Evolutionary conservation across 2,888 invertebrate species (phyloP).

Genomic region (Andrena flavipes): DNA sequence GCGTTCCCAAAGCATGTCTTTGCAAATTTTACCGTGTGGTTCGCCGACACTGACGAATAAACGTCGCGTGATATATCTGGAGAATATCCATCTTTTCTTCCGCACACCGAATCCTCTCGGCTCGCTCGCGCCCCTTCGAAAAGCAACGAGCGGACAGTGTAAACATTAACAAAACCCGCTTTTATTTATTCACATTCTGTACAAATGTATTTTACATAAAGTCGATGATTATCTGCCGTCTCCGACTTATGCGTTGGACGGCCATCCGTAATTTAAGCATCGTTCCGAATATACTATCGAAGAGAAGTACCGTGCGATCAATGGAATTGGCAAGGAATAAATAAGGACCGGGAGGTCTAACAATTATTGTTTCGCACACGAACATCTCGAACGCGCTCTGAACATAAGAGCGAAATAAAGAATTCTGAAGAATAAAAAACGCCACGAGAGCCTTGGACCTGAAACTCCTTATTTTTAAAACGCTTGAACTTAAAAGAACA

Average conservation of each 20-base stretch:
- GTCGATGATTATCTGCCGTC: slow-evolving; percentile 69
- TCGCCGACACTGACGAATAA: not conserved
- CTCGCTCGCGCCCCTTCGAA: not conserved
- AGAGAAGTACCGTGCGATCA: slow-evolving; percentile 4
- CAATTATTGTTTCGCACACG: not conserved
- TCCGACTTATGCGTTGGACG: slow-evolving; percentile 39
- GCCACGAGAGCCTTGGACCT: slow-evolving; percentile 1
- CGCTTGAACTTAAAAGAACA: slow-evolving; percentile 23
- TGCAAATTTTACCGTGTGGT: no score
- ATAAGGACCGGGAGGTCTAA: not conserved
- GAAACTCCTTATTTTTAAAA: slow-evolving; percentile 10
- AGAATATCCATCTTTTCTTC: no score
- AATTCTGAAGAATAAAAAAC: not conserved
- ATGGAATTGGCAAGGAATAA: not conserved
- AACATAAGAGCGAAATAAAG: not conserved
- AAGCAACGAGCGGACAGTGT: slow-evolving; percentile 10
- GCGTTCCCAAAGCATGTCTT: no score
- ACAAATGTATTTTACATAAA: slow-evolving; percentile 84
- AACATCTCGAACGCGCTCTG: slow-evolving; percentile 2
- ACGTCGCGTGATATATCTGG: not conserved
- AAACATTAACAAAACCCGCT: slow-evolving; percentile 79
- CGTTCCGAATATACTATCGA: slow-evolving; percentile 19
- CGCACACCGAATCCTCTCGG: no score
- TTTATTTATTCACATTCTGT: slow-evolving; percentile 84
- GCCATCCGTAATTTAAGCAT: slow-evolving; percentile 15